These are phyloP conservation scores for Cydia amplana DNA, from an alignment of 1,140 invertebrate species.

Conservation along the genomic window DNA sequence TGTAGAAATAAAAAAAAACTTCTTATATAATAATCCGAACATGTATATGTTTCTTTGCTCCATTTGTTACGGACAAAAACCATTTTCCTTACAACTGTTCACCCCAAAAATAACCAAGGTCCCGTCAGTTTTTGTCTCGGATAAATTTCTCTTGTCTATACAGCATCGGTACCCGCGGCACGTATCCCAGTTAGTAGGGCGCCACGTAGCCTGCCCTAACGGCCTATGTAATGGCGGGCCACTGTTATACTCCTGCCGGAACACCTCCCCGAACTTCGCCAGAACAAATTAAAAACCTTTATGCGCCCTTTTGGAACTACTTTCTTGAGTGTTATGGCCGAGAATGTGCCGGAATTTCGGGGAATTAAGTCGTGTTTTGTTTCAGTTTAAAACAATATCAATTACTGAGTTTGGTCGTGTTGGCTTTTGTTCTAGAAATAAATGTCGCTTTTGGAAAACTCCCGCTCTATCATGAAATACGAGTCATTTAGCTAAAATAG, in stretches of 20 bases:
- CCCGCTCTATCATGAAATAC: conserved; percentile 65
- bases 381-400: conserved; percentile 36
- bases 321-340: conserved; percentile 50
- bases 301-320: conserved; percentile 52
- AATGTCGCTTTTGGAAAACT: conserved; percentile 35
- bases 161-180: conserved; percentile 41
- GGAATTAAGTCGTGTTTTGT: conserved; percentile 33
- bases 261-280: conserved; percentile 53
- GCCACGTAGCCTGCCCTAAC: conserved; percentile 69
- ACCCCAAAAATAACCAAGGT: conserved; percentile 19
- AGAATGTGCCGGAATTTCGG: conserved; percentile 36
- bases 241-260: conserved; percentile 54
- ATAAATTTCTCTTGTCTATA: conserved; percentile 7
- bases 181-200: conserved; percentile 64
- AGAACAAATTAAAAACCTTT: conserved; percentile 70
- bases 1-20: no score
- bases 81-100: not conserved
- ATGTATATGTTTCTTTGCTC: not conserved
- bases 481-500: conserved; percentile 65
- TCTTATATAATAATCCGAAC: no score
- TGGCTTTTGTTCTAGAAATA: conserved; percentile 29
- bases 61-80: not conserved
- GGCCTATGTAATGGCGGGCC: conserved; percentile 63
- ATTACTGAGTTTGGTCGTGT: not conserved
- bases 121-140: conserved; percentile 9